Percentiles rank a stretch among this genome's conserved stretches.
phyloP scores from a whole-genome alignment of 2,888 invertebrate genomes.

The Megalurothrips usitatus region DNA sequence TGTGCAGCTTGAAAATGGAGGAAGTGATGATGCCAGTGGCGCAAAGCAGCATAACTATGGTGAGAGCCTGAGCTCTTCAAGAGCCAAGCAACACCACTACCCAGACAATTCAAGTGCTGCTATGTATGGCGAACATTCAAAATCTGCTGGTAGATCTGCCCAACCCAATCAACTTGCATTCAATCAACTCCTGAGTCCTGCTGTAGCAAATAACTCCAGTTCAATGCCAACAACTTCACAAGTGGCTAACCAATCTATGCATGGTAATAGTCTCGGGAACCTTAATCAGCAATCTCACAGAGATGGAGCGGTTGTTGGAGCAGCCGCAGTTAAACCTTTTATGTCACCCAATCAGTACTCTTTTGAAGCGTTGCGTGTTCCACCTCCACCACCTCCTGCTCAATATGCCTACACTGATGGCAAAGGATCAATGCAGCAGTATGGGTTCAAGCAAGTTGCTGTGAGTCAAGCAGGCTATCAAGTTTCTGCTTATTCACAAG shows the following conservation, averaged over 20 bases:
- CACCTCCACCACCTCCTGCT: neutral
- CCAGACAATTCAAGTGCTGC: neutral
- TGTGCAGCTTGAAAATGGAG: conserved; percentile 4
- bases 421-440: neutral
- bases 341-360: neutral
- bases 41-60: conserved; percentile 1
- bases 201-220: neutral
- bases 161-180: neutral
- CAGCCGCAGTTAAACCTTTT: neutral
- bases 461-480: neutral
- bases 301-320: neutral
- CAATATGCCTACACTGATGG: neutral
- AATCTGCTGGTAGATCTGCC: neutral
- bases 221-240: neutral
- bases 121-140: neutral
- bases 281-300: neutral
- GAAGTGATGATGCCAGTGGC: neutral
- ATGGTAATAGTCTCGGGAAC: neutral
- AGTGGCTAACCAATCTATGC: neutral
- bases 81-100: neutral
- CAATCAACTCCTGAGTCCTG: neutral
- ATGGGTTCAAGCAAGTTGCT: neutral
- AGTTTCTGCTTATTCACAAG: neutral
- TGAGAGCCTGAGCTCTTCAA: neutral
- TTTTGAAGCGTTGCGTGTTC: neutral